Conservation (phyloP, 2,113 vertebrate species). For the Brachirus orientalis region DNA sequence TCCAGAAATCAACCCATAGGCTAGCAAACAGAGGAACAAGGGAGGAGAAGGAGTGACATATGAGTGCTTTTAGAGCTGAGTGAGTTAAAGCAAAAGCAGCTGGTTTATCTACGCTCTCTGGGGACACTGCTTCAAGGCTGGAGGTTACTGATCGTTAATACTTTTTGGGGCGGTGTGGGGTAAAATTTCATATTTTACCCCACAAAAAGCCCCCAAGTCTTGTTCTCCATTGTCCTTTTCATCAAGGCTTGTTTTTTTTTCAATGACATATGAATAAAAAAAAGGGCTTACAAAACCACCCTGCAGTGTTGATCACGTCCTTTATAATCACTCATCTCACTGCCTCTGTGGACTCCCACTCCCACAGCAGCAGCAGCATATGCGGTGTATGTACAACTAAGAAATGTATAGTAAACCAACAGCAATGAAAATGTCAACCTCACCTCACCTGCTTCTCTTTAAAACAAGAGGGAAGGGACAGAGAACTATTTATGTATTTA, state of each 20-base stretch:
- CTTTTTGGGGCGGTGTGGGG: no score
- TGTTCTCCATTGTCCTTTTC: slow-evolving; percentile 19
- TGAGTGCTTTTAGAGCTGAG: slow-evolving; percentile 27
- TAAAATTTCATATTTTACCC: no score
- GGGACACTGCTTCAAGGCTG: slow-evolving; percentile 58
- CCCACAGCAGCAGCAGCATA: background rate
- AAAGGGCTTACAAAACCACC: background rate
- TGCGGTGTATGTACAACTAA: background rate
- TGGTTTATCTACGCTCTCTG: slow-evolving; percentile 72
- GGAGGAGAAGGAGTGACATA: slow-evolving; percentile 5
- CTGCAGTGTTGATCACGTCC: slow-evolving; percentile 1
- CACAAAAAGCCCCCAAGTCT: no score
- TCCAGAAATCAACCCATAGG: slow-evolving; percentile 56
- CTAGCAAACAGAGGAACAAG: slow-evolving; percentile 46
- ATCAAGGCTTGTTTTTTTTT: slow-evolving; percentile 28
- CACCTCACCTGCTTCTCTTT: no score
- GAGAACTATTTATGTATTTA: no score
- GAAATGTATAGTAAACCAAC: no score
- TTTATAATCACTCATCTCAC: background rate
- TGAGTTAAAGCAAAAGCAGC: slow-evolving; percentile 38
- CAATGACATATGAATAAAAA: no score
- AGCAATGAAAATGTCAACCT: no score
- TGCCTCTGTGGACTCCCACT: background rate
- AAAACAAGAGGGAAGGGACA: no score
- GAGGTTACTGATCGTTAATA: no score